Evolutionary conservation across 1,140 invertebrate genomes (phyloP).

Genomic region (Dendroctonus valens): DNA sequence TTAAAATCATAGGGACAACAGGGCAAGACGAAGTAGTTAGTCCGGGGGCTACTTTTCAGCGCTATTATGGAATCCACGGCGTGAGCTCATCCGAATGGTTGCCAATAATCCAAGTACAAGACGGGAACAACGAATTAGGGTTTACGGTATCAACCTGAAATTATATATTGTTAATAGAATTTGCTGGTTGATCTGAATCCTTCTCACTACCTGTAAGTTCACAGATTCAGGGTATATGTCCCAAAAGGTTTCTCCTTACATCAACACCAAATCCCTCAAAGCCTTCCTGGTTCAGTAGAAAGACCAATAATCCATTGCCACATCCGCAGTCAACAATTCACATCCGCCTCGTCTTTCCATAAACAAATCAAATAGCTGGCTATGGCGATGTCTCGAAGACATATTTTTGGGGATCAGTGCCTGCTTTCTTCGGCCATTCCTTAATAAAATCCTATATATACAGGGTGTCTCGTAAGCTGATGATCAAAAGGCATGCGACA

Average conservation of each 20-base stretch:
- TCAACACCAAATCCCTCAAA: constrained; percentile 87
- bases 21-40: constrained; percentile 87
- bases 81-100: constrained; percentile 99
- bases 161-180: neutral
- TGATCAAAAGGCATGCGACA: too few species aligned
- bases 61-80: constrained; percentile 97
- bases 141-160: constrained; percentile 50
- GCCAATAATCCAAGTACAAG: constrained; percentile 93
- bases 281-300: constrained; percentile 83
- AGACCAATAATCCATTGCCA: constrained; percentile 93
- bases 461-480: too few species aligned
- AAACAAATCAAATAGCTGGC: constrained; percentile 85
- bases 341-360: constrained; percentile 62
- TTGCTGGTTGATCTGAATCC: neutral
- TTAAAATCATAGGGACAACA: constrained; percentile 93
- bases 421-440: constrained; percentile 77
- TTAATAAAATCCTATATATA: constrained; percentile 45
- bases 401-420: constrained; percentile 90
- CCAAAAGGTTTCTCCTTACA: constrained; percentile 88
- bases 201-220: constrained; percentile 47
- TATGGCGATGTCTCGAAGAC: constrained; percentile 95
- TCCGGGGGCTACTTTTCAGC: constrained; percentile 61
- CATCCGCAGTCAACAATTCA: constrained; percentile 89
- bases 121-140: constrained; percentile 66
- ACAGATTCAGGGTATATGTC: constrained; percentile 65